These are phyloP conservation scores for Aphidoletes aphidimyza DNA, from an alignment of 2,888 invertebrate genomes.

Conservation along the genomic window DNA sequence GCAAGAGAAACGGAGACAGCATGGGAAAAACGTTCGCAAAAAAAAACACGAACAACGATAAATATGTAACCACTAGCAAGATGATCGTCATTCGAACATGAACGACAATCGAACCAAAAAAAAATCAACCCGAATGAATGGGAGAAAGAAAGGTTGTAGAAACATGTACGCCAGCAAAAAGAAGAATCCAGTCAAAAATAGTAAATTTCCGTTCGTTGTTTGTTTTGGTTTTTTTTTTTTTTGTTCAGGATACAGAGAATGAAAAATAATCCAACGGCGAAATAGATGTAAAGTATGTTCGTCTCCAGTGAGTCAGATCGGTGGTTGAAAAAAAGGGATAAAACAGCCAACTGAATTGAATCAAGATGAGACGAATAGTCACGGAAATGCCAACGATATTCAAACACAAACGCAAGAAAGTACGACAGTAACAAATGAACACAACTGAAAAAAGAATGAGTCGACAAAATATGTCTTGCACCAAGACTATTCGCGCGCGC, in stretches of 20 bases:
- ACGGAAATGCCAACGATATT: neutral
- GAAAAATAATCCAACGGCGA: neutral
- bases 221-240: too few relatives aligned
- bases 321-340: too few relatives aligned
- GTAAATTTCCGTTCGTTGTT: neutral
- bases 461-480: neutral
- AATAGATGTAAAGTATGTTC: neutral
- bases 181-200: neutral
- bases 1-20: neutral
- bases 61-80: constrained; percentile 22
- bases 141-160: neutral
- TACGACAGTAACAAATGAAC: neutral
- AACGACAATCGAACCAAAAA: neutral
- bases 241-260: neutral
- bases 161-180: neutral
- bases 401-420: neutral
- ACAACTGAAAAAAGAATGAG: neutral
- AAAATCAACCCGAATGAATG: neutral
- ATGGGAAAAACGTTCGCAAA: neutral
- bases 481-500: neutral
- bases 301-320: neutral
- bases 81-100: neutral
- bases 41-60: neutral
- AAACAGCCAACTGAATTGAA: neutral
- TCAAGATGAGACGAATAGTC: constrained; percentile 7